phyloP scores from a whole-genome alignment of 2,888 invertebrate species.

The Pterostichus madidus region DNA sequence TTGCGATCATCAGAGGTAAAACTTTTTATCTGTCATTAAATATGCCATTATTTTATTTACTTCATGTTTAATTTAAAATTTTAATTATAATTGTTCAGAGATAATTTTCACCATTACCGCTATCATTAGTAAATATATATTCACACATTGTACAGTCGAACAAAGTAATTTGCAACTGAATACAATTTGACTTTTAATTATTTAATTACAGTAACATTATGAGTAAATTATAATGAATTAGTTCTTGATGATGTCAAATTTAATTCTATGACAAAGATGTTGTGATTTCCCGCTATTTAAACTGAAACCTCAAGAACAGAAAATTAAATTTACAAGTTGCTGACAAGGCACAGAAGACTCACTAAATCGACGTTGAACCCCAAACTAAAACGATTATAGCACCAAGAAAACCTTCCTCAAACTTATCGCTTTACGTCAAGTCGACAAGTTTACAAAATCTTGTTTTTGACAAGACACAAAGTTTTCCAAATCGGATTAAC shows the following conservation, averaged over 20 bases:
- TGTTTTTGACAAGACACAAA: conserved; percentile 59
- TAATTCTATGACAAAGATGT: conserved; percentile 35
- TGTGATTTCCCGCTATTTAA: conserved; percentile 42
- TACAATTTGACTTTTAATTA: background rate
- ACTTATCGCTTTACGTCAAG: conserved; percentile 54
- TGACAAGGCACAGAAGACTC: conserved; percentile 10
- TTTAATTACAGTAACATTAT: conserved; percentile 15
- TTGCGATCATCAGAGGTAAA: background rate
- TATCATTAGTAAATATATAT: background rate
- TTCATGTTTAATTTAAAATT: conserved; percentile 23
- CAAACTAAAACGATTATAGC: conserved; percentile 56
- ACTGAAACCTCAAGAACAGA: conserved; percentile 26
- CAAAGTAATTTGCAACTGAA: background rate
- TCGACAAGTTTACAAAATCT: conserved; percentile 59
- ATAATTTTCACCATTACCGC: background rate
- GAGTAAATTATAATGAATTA: conserved; percentile 17
- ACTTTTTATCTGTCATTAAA: conserved; percentile 19
- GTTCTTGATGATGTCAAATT: conserved; percentile 36
- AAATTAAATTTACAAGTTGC: conserved; percentile 46
- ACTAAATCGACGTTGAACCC: conserved; percentile 36
- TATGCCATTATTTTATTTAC: conserved; percentile 31
- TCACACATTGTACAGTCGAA: background rate
- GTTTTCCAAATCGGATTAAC: conserved; percentile 48
- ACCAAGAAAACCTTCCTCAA: conserved; percentile 23
- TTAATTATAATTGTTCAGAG: conserved; percentile 12